These are phyloP conservation scores for Cryptus armator DNA, from an alignment of 2,888 invertebrate species.

Conservation along the genomic window DNA sequence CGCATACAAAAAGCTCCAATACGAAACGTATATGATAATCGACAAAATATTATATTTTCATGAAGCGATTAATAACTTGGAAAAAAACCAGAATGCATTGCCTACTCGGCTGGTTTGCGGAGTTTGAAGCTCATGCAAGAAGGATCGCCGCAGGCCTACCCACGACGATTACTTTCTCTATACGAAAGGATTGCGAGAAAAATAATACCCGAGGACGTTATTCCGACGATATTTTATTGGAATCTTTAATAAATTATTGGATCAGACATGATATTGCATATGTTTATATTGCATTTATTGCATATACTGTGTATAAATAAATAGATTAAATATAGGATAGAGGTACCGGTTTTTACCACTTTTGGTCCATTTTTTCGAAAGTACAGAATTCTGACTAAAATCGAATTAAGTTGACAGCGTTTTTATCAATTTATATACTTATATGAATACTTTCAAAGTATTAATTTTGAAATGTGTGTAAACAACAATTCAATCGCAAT, in stretches of 20 bases:
- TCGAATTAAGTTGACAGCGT: too few relatives aligned
- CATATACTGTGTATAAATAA: too few relatives aligned
- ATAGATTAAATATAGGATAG: too few relatives aligned
- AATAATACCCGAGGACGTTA: background rate
- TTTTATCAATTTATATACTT: too few relatives aligned
- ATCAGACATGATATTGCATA: background rate
- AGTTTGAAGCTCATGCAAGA: background rate
- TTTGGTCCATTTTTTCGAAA: too few relatives aligned
- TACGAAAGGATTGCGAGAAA: slow-evolving; percentile 6
- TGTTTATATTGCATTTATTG: background rate
- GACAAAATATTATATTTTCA: slow-evolving; percentile 64
- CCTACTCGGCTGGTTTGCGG: background rate
- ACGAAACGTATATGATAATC: slow-evolving; percentile 62
- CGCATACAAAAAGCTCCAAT: slow-evolving; percentile 41
- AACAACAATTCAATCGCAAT: too few relatives aligned
- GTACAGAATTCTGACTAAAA: too few relatives aligned
- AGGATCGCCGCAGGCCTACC: slow-evolving; percentile 2
- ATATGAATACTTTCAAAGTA: too few relatives aligned
- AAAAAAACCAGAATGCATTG: slow-evolving; percentile 45
- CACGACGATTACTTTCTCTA: slow-evolving; percentile 16
- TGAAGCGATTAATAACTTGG: slow-evolving; percentile 65
- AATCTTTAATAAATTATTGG: slow-evolving; percentile 2
- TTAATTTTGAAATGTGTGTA: too few relatives aligned
- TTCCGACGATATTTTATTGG: slow-evolving; percentile 1
- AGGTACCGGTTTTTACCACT: too few relatives aligned